Percentiles rank a stretch among this genome's conserved stretches.
phyloP scores from a whole-genome alignment of 1,140 invertebrate species.

The Heterodera carotae region DNA sequence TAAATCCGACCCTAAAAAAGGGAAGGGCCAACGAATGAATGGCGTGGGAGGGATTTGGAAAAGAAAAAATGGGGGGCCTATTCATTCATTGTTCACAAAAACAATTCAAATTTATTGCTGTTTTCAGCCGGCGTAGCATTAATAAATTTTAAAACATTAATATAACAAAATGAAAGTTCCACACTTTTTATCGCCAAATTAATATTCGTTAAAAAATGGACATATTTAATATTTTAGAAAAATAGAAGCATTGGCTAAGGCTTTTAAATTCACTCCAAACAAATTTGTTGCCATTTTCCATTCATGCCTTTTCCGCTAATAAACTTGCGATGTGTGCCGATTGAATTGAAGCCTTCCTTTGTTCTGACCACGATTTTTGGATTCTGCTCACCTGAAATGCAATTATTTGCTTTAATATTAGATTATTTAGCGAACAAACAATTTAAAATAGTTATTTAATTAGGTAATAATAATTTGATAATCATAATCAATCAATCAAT shows the following conservation, averaged over 20 bases:
- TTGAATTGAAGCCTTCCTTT: neutral
- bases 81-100: no score
- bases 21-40: neutral
- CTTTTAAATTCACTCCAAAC: no score
- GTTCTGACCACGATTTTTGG: conserved; percentile 10
- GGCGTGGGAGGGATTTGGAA: neutral
- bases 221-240: no score
- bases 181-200: no score
- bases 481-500: neutral
- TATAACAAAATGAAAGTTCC: no score
- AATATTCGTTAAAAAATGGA: no score
- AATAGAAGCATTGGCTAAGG: no score
- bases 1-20: neutral
- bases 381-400: neutral
- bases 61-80: neutral
- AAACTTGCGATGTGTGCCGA: conserved; percentile 6
- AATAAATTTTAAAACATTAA: no score
- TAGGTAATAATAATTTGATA: neutral
- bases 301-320: conserved; percentile 3
- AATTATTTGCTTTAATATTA: no score
- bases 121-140: no score
- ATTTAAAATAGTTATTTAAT: conserved; percentile 8
- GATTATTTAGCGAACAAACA: no score
- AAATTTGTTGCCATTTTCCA: neutral
- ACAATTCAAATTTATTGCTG: no score